Conservation (phyloP, 1,140 invertebrate species). For the Drosophila nikananu region DNA sequence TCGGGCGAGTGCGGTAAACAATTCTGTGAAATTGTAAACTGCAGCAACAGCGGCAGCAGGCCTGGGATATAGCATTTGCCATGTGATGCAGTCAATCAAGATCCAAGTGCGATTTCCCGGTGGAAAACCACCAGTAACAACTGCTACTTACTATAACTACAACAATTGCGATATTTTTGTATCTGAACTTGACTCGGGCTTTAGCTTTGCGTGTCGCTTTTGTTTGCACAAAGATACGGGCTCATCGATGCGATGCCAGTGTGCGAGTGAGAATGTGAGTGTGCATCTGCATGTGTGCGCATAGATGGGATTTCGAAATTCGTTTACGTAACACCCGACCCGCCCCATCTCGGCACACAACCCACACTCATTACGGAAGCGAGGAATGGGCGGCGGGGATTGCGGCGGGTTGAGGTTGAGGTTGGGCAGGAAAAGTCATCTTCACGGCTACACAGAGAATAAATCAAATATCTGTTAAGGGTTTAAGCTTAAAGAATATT, state of each 20-base stretch:
- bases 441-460: constrained; percentile 23
- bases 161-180: constrained; percentile 48
- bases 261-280: constrained; percentile 1
- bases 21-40: constrained; percentile 69
- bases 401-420: constrained; percentile 16
- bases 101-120: constrained; percentile 43
- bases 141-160: constrained; percentile 5
- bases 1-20: constrained; percentile 57
- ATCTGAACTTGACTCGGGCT: constrained; percentile 65
- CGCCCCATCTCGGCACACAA: constrained; percentile 9
- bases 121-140: constrained; percentile 44
- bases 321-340: constrained; percentile 63
- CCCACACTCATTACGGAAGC: constrained; percentile 30
- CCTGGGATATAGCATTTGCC: constrained; percentile 25
- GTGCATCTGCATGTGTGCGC: constrained; percentile 24
- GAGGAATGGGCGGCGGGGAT: constrained; percentile 27
- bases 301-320: constrained; percentile 68
- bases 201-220: constrained; percentile 65
- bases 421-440: constrained; percentile 33
- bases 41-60: constrained; percentile 16
- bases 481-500: not conserved
- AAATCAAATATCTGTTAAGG: not conserved
- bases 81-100: constrained; percentile 61
- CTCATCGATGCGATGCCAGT: constrained; percentile 29
- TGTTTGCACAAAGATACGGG: constrained; percentile 65